Evolutionary conservation across 1,140 invertebrate species (phyloP).

Genomic region (Drosophila prosaltans): DNA sequence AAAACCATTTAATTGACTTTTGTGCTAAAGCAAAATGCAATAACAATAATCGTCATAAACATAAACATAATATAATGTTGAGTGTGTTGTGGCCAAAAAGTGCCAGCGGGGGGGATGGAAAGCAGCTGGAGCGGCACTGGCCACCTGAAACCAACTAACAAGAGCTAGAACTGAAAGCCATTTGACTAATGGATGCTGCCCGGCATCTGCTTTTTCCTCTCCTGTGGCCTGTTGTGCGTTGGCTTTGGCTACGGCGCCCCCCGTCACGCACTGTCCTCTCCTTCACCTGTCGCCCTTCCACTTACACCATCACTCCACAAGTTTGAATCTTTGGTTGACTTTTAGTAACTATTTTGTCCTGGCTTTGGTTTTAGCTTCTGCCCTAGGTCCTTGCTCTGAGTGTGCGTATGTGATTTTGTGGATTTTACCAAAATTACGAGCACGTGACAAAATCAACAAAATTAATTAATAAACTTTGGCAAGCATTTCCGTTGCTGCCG

Average conservation of each 20-base stretch:
- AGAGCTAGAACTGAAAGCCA: slow-evolving; percentile 59
- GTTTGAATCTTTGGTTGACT: slow-evolving; percentile 51
- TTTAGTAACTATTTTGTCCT: slow-evolving; percentile 64
- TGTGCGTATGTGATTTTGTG: slow-evolving; percentile 67
- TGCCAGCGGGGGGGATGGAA: background rate
- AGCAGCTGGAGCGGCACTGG: slow-evolving; percentile 18
- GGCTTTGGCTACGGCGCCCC: too few relatives aligned
- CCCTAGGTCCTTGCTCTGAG: slow-evolving; percentile 41
- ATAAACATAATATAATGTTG: slow-evolving; percentile 53
- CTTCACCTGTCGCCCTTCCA: too few relatives aligned
- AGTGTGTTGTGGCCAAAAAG: slow-evolving; percentile 27
- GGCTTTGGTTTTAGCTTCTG: slow-evolving; percentile 64
- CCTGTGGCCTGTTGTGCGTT: background rate
- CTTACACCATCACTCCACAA: background rate
- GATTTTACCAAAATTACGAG: slow-evolving; percentile 72
- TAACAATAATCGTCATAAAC: slow-evolving; percentile 78
- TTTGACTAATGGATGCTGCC: slow-evolving; percentile 74
- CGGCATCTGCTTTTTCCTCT: background rate
- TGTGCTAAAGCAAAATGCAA: slow-evolving; percentile 59
- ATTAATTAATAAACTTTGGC: slow-evolving; percentile 81
- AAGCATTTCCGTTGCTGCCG: slow-evolving; percentile 72
- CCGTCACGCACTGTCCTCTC: too few relatives aligned
- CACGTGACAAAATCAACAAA: slow-evolving; percentile 82
- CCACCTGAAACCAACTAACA: slow-evolving; percentile 52
- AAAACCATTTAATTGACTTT: slow-evolving; percentile 76